Conservation (phyloP, 1,140 invertebrate species). For the Brachystomella parvula region DNA sequence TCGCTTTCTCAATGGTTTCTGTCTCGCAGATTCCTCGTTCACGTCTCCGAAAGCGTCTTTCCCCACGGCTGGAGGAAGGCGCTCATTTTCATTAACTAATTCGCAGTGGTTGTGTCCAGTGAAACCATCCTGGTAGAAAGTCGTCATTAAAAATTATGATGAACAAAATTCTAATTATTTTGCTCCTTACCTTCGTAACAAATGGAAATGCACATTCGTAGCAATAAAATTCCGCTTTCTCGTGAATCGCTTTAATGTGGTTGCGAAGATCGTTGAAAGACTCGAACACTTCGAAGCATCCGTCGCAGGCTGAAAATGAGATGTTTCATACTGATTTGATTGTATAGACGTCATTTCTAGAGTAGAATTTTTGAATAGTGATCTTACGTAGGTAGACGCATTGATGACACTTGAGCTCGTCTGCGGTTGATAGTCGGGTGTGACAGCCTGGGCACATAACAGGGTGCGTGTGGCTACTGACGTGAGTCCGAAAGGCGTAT, state of each 20-base stretch:
- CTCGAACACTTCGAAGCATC: constrained; percentile 18
- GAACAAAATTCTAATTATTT: too few species aligned
- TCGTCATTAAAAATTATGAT: too few species aligned
- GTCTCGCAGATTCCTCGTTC: too few species aligned
- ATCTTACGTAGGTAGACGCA: neutral
- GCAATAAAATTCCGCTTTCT: constrained; percentile 29
- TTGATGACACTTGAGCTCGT: constrained; percentile 21
- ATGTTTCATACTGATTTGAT: neutral
- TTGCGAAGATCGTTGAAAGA: constrained; percentile 20
- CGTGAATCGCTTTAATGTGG: constrained; percentile 22
- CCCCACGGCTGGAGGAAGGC: too few species aligned
- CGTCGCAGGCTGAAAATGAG: constrained; percentile 16
- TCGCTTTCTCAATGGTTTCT: constrained; percentile 1
- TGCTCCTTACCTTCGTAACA: constrained; percentile 18
- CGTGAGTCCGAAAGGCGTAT: constrained; percentile 40
- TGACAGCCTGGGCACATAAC: constrained; percentile 43
- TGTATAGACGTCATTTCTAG: neutral
- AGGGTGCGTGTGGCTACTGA: constrained; percentile 44
- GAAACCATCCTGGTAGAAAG: too few species aligned
- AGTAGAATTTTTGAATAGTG: neutral
- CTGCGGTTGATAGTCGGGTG: constrained; percentile 38
- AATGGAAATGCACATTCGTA: constrained; percentile 38
- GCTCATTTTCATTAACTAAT: too few species aligned
- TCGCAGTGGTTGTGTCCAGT: too few species aligned
- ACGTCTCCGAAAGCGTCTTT: too few species aligned